These are phyloP conservation scores for Drosophila pandora DNA, from an alignment of 1,140 invertebrate species.

Conservation along the genomic window DNA sequence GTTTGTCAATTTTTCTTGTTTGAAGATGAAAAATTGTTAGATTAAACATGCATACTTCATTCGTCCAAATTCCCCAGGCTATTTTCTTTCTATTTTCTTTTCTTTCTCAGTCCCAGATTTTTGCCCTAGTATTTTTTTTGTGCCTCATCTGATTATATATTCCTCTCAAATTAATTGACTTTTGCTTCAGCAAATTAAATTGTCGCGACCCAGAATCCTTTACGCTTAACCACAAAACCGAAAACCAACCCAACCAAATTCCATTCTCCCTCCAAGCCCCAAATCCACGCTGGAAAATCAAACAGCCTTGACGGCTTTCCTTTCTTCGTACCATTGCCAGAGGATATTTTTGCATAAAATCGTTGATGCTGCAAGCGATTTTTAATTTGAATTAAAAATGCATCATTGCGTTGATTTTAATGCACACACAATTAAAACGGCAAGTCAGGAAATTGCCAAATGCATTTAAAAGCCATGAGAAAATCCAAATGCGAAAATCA, in stretches of 20 bases:
- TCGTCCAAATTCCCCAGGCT: background rate
- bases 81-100: background rate
- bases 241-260: conserved; percentile 12
- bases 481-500: conserved; percentile 72
- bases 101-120: background rate
- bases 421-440: conserved; percentile 76
- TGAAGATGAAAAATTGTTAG: too few species aligned
- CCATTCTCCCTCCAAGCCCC: background rate
- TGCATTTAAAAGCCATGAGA: conserved; percentile 70
- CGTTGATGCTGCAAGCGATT: conserved; percentile 39
- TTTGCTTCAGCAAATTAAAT: conserved; percentile 49
- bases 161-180: conserved; percentile 46
- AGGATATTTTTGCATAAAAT: conserved; percentile 49
- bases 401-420: conserved; percentile 74
- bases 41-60: too few species aligned
- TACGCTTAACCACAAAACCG: conserved; percentile 32
- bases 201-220: conserved; percentile 45
- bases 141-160: conserved; percentile 35
- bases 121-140: background rate
- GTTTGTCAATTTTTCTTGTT: too few species aligned
- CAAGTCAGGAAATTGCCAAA: conserved; percentile 78
- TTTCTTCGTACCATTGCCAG: conserved; percentile 10
- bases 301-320: background rate
- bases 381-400: conserved; percentile 80
- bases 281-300: too few species aligned